Base-by-base conservation (phyloP, 2,797 vertebrate species). In the Oreonectes daqikongensis region DNA sequence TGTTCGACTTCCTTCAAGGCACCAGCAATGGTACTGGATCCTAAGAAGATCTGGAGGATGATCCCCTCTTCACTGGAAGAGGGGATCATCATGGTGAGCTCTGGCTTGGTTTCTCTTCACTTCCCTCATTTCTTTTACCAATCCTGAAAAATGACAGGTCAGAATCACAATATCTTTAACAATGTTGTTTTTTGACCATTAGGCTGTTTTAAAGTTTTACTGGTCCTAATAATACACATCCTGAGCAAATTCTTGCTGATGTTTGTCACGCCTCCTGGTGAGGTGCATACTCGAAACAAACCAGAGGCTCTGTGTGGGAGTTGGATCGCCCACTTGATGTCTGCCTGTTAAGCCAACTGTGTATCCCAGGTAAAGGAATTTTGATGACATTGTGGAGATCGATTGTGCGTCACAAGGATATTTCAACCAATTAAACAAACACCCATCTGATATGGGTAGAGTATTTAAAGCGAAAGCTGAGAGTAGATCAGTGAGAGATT, bases 351-450 rank as follows among this genome's bases (percentile, higher is more conserved):
- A 83, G 64, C 15, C 46, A 64, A 5, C 30, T 18, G 30, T 9
- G 90, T 92, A 86, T 91, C 92, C 82, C 78, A 67, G 91, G 28
- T 68, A 46, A 67, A 92, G 84, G 89, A 91, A 93, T 92, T 88
- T 88, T 82, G 87, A 79, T 79, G 63, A 42, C 75, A 32, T 38
- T 6, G 63, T 24, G 2, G 3, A 17, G 28, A 60, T 61, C 20
- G 9, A n/a, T n/a, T 20, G 2, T 89, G 86, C 85, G 86, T 91
- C 90, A 91, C 4, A 40, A 42, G 6, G 35, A 0, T 4, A 9
- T 44, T 28, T 28, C 9, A 52, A 46, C 85, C 89, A 89, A 88
- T 89, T 48, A 8, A 55, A 1, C 40, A 42, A 40, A 69, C 18
- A 1, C 55, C 35, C 50, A 53, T 30, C 38, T 20, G 5, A 35